A percentile compares a stretch with the other conserved stretches of the same genome.
Evolutionary conservation across 2,113 vertebrate species (phyloP).

Genomic region (Eubucco bourcierii): DNA sequence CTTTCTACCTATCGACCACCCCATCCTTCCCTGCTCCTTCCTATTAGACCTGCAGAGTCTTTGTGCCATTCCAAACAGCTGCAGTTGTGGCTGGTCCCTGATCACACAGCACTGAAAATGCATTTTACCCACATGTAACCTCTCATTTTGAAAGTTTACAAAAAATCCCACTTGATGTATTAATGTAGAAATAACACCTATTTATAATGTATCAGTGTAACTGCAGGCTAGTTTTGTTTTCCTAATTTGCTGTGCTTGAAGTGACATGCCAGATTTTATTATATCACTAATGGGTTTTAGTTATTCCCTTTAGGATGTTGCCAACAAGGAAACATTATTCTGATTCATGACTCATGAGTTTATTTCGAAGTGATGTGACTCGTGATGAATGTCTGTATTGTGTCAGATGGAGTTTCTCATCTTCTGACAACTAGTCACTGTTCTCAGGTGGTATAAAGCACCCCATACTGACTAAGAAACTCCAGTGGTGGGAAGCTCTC

Average conservation of each 20-base stretch:
- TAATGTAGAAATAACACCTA: constrained; percentile 38
- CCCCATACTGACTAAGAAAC: neutral
- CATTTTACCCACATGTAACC: neutral
- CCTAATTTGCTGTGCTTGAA: constrained; percentile 44
- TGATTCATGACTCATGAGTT: constrained; percentile 27
- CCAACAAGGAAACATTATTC: constrained; percentile 18
- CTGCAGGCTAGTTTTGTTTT: constrained; percentile 63
- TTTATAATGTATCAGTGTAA: constrained; percentile 52
- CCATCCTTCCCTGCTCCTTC: neutral
- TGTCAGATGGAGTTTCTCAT: neutral
- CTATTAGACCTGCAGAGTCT: neutral
- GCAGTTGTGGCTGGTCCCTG: neutral
- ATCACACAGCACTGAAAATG: neutral
- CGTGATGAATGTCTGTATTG: neutral
- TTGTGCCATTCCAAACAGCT: neutral
- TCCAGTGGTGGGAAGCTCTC: neutral
- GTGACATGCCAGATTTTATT: constrained; percentile 51
- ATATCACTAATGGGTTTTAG: constrained; percentile 32
- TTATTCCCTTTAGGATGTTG: constrained; percentile 46
- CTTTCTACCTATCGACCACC: neutral
- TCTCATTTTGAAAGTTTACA: neutral
- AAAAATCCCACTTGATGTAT: constrained; percentile 15
- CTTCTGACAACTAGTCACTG: neutral
- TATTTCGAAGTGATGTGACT: constrained; percentile 34
- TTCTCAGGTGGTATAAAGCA: neutral